Conservation (phyloP, 2,888 invertebrate species). For the Pyrocoelia pectoralis region DNA sequence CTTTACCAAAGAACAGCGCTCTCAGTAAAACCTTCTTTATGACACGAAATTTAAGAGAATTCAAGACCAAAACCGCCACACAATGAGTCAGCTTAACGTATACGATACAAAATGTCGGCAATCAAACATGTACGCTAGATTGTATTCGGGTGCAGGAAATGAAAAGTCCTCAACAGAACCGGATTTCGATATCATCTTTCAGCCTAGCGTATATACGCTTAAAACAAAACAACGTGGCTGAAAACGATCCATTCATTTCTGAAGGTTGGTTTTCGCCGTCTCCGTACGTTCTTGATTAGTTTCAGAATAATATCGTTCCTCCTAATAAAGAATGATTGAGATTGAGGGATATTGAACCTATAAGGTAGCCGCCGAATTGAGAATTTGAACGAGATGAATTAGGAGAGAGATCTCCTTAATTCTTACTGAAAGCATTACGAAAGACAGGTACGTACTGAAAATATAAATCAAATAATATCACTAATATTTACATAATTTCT, state of each 20-base stretch:
- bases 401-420: slow-evolving; percentile 9
- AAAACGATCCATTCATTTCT: slow-evolving; percentile 30
- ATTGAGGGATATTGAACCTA: slow-evolving; percentile 33
- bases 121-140: slow-evolving; percentile 47
- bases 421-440: no score
- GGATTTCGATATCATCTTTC: slow-evolving; percentile 45
- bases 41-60: slow-evolving; percentile 44
- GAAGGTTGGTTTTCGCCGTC: slow-evolving; percentile 13
- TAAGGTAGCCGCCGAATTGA: slow-evolving; percentile 10
- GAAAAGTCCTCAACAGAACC: slow-evolving; percentile 48
- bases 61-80: slow-evolving; percentile 22
- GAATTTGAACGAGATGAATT: slow-evolving; percentile 18
- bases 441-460: no score
- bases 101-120: slow-evolving; percentile 46
- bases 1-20: slow-evolving; percentile 45
- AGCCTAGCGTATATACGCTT: slow-evolving; percentile 30
- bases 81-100: slow-evolving; percentile 41
- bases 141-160: slow-evolving; percentile 49
- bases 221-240: slow-evolving; percentile 28
- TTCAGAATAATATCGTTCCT: slow-evolving; percentile 26
- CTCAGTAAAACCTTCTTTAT: slow-evolving; percentile 49
- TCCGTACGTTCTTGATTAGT: slow-evolving; percentile 22
- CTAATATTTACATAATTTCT: no score
- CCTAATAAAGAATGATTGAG: slow-evolving; percentile 40
- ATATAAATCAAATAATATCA: no score